Conservation (phyloP, 1,140 invertebrate genomes). For the Antheraea mylitta region DNA sequence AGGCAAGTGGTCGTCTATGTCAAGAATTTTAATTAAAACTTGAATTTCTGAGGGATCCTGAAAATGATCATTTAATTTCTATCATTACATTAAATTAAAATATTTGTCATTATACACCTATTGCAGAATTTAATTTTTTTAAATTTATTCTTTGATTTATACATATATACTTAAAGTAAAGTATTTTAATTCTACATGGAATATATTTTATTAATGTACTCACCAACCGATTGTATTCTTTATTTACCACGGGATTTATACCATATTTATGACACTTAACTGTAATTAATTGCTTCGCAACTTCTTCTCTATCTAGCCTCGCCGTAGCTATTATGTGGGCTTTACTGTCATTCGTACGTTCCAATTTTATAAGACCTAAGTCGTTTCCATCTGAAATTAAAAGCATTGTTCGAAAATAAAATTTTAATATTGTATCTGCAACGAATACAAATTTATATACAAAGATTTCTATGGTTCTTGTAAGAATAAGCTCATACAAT, state of each 20-base stretch:
- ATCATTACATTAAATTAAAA: neutral
- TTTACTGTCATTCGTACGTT: conserved; percentile 82
- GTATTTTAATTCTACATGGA: too few species aligned
- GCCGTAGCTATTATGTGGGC: conserved; percentile 81
- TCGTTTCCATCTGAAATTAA: conserved; percentile 84
- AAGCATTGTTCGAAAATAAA: neutral
- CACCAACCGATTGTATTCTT: conserved; percentile 81
- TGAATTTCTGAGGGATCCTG: conserved; percentile 86
- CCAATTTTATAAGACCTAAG: conserved; percentile 81
- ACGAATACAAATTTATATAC: too few species aligned
- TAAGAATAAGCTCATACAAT: conserved; percentile 16
- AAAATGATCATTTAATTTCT: conserved; percentile 30
- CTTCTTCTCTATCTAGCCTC: conserved; percentile 83
- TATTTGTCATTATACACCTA: too few species aligned
- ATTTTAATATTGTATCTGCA: too few species aligned
- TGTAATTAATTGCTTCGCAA: conserved; percentile 81
- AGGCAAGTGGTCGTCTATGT: conserved; percentile 88
- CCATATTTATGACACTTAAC: conserved; percentile 85
- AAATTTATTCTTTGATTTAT: too few species aligned
- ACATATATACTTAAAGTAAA: too few species aligned
- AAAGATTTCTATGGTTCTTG: too few species aligned
- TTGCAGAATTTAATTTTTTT: too few species aligned
- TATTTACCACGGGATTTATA: conserved; percentile 62
- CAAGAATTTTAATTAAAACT: conserved; percentile 82
- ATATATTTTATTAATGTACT: conserved; percentile 21